phyloP scores from a whole-genome alignment of 2,113 vertebrate genomes.

The Glaucidium brasilianum region DNA sequence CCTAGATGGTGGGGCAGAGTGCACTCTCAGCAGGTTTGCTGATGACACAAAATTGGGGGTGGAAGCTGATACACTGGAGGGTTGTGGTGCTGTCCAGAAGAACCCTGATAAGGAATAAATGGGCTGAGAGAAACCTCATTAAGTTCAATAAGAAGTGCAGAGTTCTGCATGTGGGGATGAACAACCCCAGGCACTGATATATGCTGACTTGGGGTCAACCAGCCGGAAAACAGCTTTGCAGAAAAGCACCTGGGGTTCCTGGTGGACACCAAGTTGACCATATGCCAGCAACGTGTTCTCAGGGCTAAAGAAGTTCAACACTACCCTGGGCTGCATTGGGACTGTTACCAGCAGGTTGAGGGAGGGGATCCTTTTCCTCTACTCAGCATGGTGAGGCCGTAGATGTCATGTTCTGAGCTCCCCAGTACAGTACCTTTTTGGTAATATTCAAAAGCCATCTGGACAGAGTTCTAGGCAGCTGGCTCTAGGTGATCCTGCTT shows the following conservation, averaged over 20 bases:
- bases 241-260: background rate
- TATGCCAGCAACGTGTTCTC: background rate
- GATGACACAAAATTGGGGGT: background rate
- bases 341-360: background rate
- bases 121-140: background rate
- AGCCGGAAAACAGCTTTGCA: background rate
- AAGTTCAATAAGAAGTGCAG: background rate
- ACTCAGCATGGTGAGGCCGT: background rate
- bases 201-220: background rate
- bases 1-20: background rate
- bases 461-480: background rate
- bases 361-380: background rate
- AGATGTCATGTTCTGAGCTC: background rate
- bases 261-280: background rate
- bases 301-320: fast-evolving
- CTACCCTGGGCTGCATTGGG: background rate
- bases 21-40: background rate
- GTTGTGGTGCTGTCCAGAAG: background rate
- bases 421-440: background rate
- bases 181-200: background rate
- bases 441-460: background rate
- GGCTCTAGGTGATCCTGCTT: background rate
- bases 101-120: background rate
- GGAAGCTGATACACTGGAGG: background rate
- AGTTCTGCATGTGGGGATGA: background rate